Conservation (phyloP, 2,113 vertebrate species). For the Chloroceryle aenea region DNA sequence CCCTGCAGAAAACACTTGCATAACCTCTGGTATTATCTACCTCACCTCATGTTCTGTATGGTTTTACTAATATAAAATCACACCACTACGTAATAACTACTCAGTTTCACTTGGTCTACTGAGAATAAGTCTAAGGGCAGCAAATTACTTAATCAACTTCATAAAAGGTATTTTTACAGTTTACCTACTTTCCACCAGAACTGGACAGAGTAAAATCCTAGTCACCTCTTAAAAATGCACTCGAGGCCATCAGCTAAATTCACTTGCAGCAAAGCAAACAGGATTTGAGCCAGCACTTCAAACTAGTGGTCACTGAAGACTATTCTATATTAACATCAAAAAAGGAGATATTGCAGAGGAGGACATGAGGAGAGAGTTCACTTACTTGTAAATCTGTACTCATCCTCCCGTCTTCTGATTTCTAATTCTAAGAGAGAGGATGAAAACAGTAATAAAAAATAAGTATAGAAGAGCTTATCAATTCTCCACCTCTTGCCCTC, state of each 20-base stretch:
- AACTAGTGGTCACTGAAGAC: neutral
- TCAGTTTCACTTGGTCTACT: neutral
- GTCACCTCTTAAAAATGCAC: neutral
- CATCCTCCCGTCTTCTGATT: slow-evolving; percentile 99
- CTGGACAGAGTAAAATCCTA: neutral
- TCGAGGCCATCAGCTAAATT: neutral
- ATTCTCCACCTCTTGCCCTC: slow-evolving; percentile 67
- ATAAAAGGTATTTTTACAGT: neutral
- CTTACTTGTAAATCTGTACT: slow-evolving; percentile 99
- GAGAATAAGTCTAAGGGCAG: neutral
- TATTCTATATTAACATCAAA: neutral
- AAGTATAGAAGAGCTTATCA: slow-evolving; percentile 44
- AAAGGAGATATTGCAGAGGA: slow-evolving; percentile 60
- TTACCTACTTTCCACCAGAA: neutral
- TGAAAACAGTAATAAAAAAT: slow-evolving; percentile 84
- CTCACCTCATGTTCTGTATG: neutral
- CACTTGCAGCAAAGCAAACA: neutral
- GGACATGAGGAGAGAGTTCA: slow-evolving; percentile 77
- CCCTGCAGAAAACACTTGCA: neutral
- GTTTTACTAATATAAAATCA: neutral
- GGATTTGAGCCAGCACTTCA: neutral
- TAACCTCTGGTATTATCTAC: neutral
- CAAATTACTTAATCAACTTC: neutral
- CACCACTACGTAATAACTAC: neutral
- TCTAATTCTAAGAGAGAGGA: slow-evolving; percentile 96